Evolutionary conservation across 2,797 vertebrate genomes (phyloP).

Genomic region (Lepidocolaptes lacrymiger): DNA sequence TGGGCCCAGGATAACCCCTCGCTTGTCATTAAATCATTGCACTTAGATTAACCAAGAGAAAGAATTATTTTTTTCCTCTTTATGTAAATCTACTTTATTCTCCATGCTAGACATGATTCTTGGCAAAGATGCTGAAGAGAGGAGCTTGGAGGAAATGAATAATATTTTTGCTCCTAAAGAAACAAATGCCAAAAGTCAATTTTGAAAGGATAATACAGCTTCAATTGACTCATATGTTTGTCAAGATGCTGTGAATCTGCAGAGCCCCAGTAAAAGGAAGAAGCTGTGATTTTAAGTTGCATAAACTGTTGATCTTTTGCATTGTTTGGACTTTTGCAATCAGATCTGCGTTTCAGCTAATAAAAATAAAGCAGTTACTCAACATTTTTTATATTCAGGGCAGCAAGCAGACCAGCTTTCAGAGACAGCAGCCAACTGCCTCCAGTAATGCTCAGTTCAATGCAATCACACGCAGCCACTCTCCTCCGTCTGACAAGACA

Average conservation of each 20-base stretch:
- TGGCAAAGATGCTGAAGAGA: background rate
- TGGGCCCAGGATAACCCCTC: background rate
- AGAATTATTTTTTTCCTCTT: background rate
- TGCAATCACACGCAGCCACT: background rate
- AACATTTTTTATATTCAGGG: background rate
- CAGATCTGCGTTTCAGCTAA: background rate
- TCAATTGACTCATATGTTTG: background rate
- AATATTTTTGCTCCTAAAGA: constrained; percentile 12
- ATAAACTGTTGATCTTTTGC: constrained; percentile 9
- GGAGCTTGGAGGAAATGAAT: constrained; percentile 6
- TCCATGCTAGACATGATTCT: background rate
- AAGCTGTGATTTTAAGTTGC: background rate
- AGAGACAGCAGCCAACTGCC: constrained; percentile 2
- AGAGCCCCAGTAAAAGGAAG: background rate
- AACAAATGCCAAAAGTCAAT: background rate
- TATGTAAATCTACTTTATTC: background rate
- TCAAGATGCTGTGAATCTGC: background rate
- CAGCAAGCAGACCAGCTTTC: background rate
- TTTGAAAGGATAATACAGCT: background rate
- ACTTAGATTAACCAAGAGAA: background rate
- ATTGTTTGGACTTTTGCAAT: constrained; percentile 13
- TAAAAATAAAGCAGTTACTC: constrained; percentile 31
- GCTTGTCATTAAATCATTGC: background rate
- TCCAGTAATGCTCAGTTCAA: background rate
- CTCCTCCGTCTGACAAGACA: background rate